Percentiles rank a stretch among this genome's conserved stretches.
phyloP scores from a whole-genome alignment of 2,113 vertebrate genomes.

The Ceyx cyanopectus region DNA sequence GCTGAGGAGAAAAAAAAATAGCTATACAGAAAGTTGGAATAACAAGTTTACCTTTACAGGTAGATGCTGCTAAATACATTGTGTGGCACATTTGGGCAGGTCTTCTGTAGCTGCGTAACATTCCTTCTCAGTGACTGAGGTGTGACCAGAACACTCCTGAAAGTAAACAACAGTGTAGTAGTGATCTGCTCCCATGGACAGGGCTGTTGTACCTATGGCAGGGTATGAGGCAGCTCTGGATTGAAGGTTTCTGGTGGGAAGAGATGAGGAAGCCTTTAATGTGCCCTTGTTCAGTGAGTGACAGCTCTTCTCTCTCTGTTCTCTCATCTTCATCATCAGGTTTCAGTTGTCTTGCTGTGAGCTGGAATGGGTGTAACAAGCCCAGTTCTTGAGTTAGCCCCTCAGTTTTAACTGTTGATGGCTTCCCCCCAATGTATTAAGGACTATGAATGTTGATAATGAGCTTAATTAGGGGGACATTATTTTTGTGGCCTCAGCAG shows the following conservation, averaged over 20 bases:
- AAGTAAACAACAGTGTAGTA: background rate
- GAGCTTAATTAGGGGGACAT: background rate
- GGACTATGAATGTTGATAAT: background rate
- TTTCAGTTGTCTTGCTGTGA: background rate
- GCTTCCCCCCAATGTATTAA: background rate
- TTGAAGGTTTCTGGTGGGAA: background rate
- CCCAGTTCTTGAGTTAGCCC: background rate
- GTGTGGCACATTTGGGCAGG: background rate
- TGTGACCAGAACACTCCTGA: background rate
- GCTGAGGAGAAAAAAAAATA: background rate
- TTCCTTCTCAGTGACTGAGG: slow-evolving; percentile 27
- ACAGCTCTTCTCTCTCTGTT: background rate
- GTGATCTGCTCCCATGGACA: background rate
- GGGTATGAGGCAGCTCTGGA: background rate
- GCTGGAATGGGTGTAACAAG: background rate
- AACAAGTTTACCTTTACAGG: background rate
- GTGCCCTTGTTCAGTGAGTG: background rate
- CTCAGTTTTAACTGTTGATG: background rate
- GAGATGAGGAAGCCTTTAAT: background rate
- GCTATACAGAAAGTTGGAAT: background rate
- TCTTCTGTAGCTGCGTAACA: background rate
- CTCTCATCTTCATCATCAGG: background rate
- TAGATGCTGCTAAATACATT: background rate
- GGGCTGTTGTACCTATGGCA: background rate
- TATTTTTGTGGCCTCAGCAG: background rate